A percentile compares a stretch with the other conserved stretches of the same genome.
Conservation (phyloP, 1,140 invertebrate species). For the Hylyphantes graminicola region DNA sequence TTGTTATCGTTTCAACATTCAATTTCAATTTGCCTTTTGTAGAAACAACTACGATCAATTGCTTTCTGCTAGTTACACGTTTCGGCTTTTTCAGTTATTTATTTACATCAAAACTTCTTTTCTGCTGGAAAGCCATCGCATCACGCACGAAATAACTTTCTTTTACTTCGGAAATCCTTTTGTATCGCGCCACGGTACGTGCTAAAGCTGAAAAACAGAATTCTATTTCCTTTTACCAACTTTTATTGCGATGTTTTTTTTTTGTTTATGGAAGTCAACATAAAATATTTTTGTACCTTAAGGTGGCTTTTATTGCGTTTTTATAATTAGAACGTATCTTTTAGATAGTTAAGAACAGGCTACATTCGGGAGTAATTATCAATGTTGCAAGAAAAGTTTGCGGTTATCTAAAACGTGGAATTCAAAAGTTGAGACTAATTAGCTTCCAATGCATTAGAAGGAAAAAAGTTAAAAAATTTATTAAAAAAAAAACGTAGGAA, state of each 20-base stretch:
- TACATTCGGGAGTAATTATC: too few relatives aligned
- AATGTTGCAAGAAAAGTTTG: too few relatives aligned
- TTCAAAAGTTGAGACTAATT: too few relatives aligned
- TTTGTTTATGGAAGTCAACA: background rate
- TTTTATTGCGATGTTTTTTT: slow-evolving; percentile 39
- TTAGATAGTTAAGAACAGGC: slow-evolving; percentile 9
- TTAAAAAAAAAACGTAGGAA: too few relatives aligned
- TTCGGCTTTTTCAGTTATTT: slow-evolving; percentile 48
- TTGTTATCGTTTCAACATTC: slow-evolving; percentile 34
- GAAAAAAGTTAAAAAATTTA: too few relatives aligned
- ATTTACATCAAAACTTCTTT: slow-evolving; percentile 53
- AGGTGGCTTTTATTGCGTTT: slow-evolving; percentile 1
- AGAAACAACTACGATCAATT: slow-evolving; percentile 50
- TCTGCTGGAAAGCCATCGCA: slow-evolving; percentile 25
- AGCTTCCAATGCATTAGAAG: too few relatives aligned
- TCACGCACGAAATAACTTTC: slow-evolving; percentile 40
- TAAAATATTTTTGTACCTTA: background rate
- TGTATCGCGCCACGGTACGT: slow-evolving; percentile 7
- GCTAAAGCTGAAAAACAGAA: background rate
- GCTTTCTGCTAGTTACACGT: slow-evolving; percentile 35
- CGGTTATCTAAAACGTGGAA: too few relatives aligned
- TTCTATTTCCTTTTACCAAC: background rate
- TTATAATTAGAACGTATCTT: slow-evolving; percentile 23
- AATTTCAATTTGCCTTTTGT: background rate
- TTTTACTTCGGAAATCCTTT: slow-evolving; percentile 16